Evolutionary conservation across 2,888 invertebrate genomes (phyloP).

Genomic region (Oligia fasciuncula): DNA sequence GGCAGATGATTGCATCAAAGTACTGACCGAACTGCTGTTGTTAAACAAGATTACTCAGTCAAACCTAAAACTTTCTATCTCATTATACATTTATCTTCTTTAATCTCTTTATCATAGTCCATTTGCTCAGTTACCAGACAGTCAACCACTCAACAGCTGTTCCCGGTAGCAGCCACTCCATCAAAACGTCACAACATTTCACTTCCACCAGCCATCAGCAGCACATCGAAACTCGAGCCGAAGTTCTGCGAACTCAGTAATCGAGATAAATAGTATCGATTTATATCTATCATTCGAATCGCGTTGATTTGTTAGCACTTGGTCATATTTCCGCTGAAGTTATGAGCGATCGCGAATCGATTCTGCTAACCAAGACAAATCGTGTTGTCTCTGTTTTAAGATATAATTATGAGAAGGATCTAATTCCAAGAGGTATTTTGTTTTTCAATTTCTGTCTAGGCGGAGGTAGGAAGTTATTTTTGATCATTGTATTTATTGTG

Average conservation of each 20-base stretch:
- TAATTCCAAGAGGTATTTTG: conserved; percentile 38
- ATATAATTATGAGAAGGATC: conserved; percentile 23
- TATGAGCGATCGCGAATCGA: conserved; percentile 61
- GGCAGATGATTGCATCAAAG: background rate
- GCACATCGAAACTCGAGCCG: conserved; percentile 50
- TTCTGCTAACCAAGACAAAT: conserved; percentile 63
- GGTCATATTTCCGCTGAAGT: conserved; percentile 59
- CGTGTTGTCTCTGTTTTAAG: conserved; percentile 37
- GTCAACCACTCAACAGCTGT: conserved; percentile 31
- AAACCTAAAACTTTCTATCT: conserved; percentile 7
- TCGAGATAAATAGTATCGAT: conserved; percentile 80
- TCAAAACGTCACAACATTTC: conserved; percentile 60
- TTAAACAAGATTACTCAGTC: background rate
- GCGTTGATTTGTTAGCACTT: conserved; percentile 69
- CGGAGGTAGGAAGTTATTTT: conserved; percentile 5
- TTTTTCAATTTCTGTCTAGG: conserved; percentile 39
- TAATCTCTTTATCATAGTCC: conserved; percentile 14
- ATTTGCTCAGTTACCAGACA: conserved; percentile 19
- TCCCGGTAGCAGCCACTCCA: conserved; percentile 42
- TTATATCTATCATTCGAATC: conserved; percentile 76
- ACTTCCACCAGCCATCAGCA: conserved; percentile 50
- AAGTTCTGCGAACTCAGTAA: conserved; percentile 72
- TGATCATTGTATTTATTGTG: background rate
- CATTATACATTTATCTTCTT: background rate
- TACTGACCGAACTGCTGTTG: background rate